phyloP scores from a whole-genome alignment of 2,113 vertebrate genomes.

The Oryzias melastigma region DNA sequence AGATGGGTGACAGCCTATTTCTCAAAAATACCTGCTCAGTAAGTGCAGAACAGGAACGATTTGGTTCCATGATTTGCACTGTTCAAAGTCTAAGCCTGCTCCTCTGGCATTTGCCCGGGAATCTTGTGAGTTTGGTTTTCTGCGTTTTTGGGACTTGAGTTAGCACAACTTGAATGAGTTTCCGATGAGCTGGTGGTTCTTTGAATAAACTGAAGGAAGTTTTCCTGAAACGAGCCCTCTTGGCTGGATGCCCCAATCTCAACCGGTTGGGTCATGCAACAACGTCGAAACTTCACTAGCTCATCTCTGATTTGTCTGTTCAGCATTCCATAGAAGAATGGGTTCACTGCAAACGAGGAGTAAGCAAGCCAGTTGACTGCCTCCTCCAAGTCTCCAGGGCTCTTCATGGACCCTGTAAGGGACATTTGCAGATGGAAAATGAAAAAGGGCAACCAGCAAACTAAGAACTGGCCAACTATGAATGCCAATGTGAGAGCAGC shows the following conservation, averaged over 20 bases:
- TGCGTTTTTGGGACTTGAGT: conserved; percentile 73
- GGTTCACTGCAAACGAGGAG: conserved; percentile 90
- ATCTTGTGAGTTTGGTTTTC: conserved; percentile 70
- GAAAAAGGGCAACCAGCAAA: conserved; percentile 93
- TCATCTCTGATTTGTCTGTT: conserved; percentile 90
- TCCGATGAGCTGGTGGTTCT: conserved; percentile 78
- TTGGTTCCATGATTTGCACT: conserved; percentile 44
- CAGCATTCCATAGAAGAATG: conserved; percentile 89
- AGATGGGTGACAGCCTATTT: too few species aligned
- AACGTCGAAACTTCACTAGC: conserved; percentile 83
- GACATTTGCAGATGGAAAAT: conserved; percentile 88
- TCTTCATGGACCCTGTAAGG: conserved; percentile 59
- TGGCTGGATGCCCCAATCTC: conserved; percentile 78
- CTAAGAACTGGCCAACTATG: conserved; percentile 91
- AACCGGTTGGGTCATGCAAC: conserved; percentile 61
- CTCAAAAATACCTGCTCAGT: too few species aligned
- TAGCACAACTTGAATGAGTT: conserved; percentile 65
- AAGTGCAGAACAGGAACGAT: background rate
- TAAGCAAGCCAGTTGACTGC: conserved; percentile 91
- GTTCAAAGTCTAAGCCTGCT: conserved; percentile 54
- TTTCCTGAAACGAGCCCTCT: conserved; percentile 84
- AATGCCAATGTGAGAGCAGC: conserved; percentile 88
- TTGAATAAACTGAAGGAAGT: conserved; percentile 86
- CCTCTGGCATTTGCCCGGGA: conserved; percentile 81
- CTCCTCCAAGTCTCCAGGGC: conserved; percentile 77